Conservation (phyloP, 2,888 invertebrate species). For the Eudasyphora cyanicolor region DNA sequence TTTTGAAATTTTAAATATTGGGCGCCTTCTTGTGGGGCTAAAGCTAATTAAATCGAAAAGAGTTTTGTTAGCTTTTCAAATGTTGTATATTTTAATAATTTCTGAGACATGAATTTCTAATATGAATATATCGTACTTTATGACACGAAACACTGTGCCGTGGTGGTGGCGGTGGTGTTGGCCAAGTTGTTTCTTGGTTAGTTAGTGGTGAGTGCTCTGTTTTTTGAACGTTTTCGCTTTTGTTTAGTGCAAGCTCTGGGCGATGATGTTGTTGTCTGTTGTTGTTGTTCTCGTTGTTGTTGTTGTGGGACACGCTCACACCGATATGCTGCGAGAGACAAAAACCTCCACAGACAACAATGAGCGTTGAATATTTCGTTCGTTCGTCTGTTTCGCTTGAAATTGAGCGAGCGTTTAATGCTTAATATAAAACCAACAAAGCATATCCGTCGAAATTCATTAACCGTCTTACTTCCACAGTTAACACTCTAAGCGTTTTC, state of each 20-base stretch:
- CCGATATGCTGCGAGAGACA: neutral
- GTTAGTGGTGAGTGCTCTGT: slow-evolving; percentile 29
- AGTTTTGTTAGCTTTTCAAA: too few relatives aligned
- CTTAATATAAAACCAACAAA: slow-evolving; percentile 70
- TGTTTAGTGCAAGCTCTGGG: neutral
- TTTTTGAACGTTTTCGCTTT: slow-evolving; percentile 1
- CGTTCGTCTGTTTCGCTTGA: slow-evolving; percentile 35
- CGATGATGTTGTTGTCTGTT: neutral
- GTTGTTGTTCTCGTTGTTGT: too few relatives aligned
- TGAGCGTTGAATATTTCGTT: slow-evolving; percentile 40
- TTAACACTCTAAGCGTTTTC: slow-evolving; percentile 56
- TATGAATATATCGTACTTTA: too few relatives aligned
- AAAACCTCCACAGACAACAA: neutral
- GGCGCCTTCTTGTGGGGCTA: too few relatives aligned
- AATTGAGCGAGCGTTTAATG: slow-evolving; percentile 58
- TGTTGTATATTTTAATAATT: too few relatives aligned
- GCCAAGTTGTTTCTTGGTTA: neutral
- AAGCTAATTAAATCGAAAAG: too few relatives aligned
- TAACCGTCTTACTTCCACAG: slow-evolving; percentile 69
- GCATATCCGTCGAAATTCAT: slow-evolving; percentile 68
- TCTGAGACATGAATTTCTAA: too few relatives aligned
- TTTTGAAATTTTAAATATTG: too few relatives aligned
- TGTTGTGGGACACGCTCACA: too few relatives aligned
- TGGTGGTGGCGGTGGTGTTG: slow-evolving; percentile 20
- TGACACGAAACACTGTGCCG: too few relatives aligned